Evolutionary conservation across 2,888 invertebrate species (phyloP).

Genomic region (Dioctria linearis): DNA sequence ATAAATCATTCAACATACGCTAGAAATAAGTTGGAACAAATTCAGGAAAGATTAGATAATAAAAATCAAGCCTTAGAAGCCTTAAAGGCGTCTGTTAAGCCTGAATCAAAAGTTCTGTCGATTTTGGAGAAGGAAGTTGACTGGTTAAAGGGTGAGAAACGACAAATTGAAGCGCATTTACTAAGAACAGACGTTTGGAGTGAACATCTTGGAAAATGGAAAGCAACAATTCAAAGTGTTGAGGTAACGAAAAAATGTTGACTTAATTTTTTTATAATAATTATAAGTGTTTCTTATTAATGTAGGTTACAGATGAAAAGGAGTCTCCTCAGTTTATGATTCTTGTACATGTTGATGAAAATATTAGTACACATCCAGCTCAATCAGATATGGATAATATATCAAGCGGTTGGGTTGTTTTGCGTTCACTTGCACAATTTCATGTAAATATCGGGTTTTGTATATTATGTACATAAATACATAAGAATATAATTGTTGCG

Average conservation of each 20-base stretch:
- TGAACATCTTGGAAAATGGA: slow-evolving; percentile 90
- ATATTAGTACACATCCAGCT: slow-evolving; percentile 71
- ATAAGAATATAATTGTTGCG: background rate
- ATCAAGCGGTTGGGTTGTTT: slow-evolving; percentile 79
- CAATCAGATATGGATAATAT: slow-evolving; percentile 68
- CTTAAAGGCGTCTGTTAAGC: slow-evolving; percentile 84
- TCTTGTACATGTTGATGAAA: slow-evolving; percentile 82
- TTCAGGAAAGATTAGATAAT: slow-evolving; percentile 88
- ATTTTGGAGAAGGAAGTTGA: slow-evolving; percentile 89
- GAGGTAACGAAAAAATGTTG: slow-evolving; percentile 73
- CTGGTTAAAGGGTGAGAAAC: slow-evolving; percentile 84
- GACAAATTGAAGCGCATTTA: slow-evolving; percentile 87
- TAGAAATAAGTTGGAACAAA: slow-evolving; percentile 83
- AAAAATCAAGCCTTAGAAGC: slow-evolving; percentile 88
- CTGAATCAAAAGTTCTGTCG: slow-evolving; percentile 85
- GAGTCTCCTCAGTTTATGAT: slow-evolving; percentile 81
- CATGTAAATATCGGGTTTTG: slow-evolving; percentile 70
- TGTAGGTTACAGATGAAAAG: slow-evolving; percentile 72
- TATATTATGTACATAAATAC: background rate
- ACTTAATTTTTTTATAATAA: too few species aligned
- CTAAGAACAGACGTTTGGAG: slow-evolving; percentile 91
- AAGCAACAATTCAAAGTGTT: slow-evolving; percentile 86
- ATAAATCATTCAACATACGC: slow-evolving; percentile 88
- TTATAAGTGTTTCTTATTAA: slow-evolving; percentile 50
- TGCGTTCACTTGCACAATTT: slow-evolving; percentile 76